Base-by-base conservation (phyloP, 2,797 vertebrate genomes). In the Amblyopsis hoosieri region DNA sequence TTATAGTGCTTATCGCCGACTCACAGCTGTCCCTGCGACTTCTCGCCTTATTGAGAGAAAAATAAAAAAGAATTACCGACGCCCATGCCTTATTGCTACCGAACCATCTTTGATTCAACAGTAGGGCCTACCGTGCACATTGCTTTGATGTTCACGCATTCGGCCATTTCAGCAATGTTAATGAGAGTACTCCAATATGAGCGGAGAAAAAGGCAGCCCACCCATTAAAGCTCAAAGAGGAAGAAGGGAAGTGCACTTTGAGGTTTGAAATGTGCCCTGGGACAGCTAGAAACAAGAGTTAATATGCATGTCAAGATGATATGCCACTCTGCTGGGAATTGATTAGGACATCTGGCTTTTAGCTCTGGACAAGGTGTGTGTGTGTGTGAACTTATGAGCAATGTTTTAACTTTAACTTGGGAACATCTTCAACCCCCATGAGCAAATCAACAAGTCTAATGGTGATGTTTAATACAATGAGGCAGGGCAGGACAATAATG, bases 1-100 rank as follows among this genome's bases (percentile, higher is more conserved):
- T 88, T 85, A 79, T 85, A 64, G 61, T 68, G 68, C 85, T 91
- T 90, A 89, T 91, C 88, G 56, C 78, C 78, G 73, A 76, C 81
- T 77, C 63, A 49, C 87, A 89, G 87, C 84, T 82, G 81, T 72
- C 62, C 52, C 9, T 13, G 12, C 19, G 67, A 58, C 29, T 42
- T 53, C 61, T 66, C 52, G 63, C 66, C 54, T n/a, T 13, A 13
- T 13, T 9, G 13, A 13, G 33, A 7, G 31, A 13, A 33, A 17
- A 0, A 10, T 67, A 72, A 71, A 62, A 66, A 57, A 74, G 61
- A 23, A 75, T 85, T 82, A 54, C 45, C 63, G 8, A 31, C 68
- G 75, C 72, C 61, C 80, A 45, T 7, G 75, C 85, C 71, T 81
- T 75, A 82, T 81, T 88, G 75, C 66, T 65, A 73, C 77, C 78